Conservation (phyloP, 30 jellyfish, hydroid and myxozoan species). For the Aurelia aurita complex sp. Pacific region DNA sequence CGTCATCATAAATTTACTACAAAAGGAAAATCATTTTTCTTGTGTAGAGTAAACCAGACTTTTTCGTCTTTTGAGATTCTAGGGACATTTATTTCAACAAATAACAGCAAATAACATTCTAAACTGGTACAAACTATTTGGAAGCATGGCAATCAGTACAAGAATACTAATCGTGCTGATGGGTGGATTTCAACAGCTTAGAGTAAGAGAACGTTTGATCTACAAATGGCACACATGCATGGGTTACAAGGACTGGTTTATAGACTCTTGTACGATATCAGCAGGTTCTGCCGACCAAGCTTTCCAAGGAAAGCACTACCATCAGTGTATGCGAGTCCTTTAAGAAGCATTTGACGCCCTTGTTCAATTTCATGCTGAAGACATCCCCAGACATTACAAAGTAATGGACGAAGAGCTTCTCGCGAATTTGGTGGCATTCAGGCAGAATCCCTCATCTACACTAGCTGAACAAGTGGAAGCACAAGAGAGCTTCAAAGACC, state of each 20-base stretch:
- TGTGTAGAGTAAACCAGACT: too few species aligned
- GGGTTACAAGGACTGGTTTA: conserved; percentile 11
- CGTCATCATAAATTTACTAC: too few species aligned
- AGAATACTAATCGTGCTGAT: too few species aligned
- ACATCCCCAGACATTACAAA: neutral
- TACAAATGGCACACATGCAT: neutral
- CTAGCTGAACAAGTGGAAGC: neutral
- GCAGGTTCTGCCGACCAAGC: conserved; percentile 32
- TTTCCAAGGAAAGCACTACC: conserved; percentile 12
- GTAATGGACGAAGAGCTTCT: neutral
- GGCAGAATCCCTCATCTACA: conserved; percentile 1
- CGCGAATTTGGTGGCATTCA: neutral
- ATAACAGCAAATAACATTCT: too few species aligned
- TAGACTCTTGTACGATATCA: conserved; percentile 12
- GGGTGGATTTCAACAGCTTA: neutral
- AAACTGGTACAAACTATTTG: too few species aligned
- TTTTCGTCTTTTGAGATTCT: too few species aligned
- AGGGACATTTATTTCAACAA: too few species aligned
- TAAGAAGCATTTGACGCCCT: conserved; percentile 29
- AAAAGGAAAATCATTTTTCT: too few species aligned
- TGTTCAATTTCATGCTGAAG: conserved; percentile 13
- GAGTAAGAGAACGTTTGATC: conserved; percentile 15
- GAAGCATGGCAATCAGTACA: too few species aligned
- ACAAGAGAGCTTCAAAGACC: neutral
- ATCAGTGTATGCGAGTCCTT: conserved; percentile 14